Evolutionary conservation across 2,888 invertebrate genomes (phyloP), one percentile per base, ranked within the genome.

Genomic region (Muscina levida): DNA sequence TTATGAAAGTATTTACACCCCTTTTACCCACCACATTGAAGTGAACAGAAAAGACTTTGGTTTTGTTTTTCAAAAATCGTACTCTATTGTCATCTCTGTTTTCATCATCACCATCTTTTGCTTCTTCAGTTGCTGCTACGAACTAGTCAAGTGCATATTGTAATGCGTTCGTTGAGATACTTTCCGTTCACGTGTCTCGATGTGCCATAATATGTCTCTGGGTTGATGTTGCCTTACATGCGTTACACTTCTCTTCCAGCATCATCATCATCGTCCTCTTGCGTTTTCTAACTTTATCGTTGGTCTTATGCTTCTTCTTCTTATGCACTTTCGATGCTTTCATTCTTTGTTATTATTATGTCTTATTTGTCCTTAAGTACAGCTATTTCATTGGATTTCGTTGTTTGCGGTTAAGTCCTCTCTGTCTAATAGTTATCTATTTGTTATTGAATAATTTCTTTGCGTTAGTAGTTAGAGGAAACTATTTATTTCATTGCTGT

Each of bases 141-240:
- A 70, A 22, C 73, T 83, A 75, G 77, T 83, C 84, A 82, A 84
- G 83, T 83, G 83, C 75, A 83, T 81, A 82, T 84, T 82, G 82
- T 82, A 83, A 82, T 77, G 75, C 77, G 79, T 79, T 80, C 82
- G 73, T 82, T 66, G 79, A 72, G 70, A 77, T 62, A 74, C 59
- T 59, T 75, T 59, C 57, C 31, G 26, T 22, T 70, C 57, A 31
- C 31, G 31, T 31, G 26, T 46, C n/a, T 31, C 44, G 48, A 59
- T 48, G 31, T 65, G 76, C 73, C 42, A 62, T 5, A 3, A 31
- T 53, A 56, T 59, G 70, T 44, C 17, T 39, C 31, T 57, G 26
- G 3, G 15, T 1, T 59, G 62, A 5, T 39, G 39, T 39, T 22
- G 66, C 46, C 13, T 65, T 44, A 46, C 26, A 26, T 26, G 24